phyloP scores from a whole-genome alignment of 2,797 vertebrate species.

The Petrocephalus sullivani region DNA sequence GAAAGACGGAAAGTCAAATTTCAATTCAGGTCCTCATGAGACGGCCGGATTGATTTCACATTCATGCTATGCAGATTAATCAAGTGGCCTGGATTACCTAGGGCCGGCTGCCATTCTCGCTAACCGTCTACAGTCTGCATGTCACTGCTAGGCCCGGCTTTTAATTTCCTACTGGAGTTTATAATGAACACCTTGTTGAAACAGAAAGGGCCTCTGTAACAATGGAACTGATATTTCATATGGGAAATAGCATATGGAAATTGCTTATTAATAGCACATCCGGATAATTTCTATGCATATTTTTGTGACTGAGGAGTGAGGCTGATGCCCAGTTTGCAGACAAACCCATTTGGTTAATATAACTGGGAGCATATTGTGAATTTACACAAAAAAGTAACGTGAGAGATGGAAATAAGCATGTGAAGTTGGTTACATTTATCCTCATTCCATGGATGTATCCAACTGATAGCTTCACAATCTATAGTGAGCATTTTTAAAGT shows the following conservation, averaged over 20 bases:
- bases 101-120: constrained; percentile 66
- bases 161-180: constrained; percentile 96
- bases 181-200: constrained; percentile 97
- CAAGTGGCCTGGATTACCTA: constrained; percentile 68
- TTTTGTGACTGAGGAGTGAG: background rate
- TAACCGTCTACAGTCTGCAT: constrained; percentile 82
- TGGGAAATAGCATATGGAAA: constrained; percentile 39
- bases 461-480: background rate
- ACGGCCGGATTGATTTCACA: constrained; percentile 75
- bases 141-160: constrained; percentile 72
- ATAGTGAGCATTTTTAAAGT: background rate
- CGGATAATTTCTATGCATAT: background rate
- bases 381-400: background rate
- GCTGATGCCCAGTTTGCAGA: background rate
- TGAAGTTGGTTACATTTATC: background rate
- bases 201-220: constrained; percentile 77
- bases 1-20: constrained; percentile 59
- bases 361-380: background rate
- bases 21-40: constrained; percentile 60
- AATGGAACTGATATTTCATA: constrained; percentile 61
- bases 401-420: background rate
- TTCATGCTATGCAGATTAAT: constrained; percentile 80
- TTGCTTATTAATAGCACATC: constrained; percentile 6
- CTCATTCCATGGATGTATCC: background rate
- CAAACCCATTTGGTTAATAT: background rate